Percentiles rank a stretch among this genome's conserved stretches.
Evolutionary conservation across 2,888 invertebrate species (phyloP).

Genomic region (Ormyrus pomaceus): DNA sequence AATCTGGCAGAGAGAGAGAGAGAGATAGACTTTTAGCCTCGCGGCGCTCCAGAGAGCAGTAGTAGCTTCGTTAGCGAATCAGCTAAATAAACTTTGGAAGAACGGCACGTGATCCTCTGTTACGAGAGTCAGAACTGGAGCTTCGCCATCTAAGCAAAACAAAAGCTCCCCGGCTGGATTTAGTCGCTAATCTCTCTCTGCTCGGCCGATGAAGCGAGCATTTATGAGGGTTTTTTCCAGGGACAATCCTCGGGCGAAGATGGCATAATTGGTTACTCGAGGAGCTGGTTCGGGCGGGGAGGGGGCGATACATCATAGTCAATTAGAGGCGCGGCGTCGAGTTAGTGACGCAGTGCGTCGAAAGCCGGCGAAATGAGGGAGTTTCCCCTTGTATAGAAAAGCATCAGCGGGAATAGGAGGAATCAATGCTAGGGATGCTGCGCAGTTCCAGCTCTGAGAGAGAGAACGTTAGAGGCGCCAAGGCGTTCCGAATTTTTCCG

Average conservation of each 20-base stretch:
- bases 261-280: no score
- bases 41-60: neutral
- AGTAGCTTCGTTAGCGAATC: conserved; percentile 54
- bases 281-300: no score
- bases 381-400: neutral
- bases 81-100: conserved; percentile 56
- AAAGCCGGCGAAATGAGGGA: neutral
- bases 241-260: no score
- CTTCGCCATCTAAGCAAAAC: conserved; percentile 30
- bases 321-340: neutral
- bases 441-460: conserved; percentile 9
- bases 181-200: conserved; percentile 21
- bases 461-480: neutral
- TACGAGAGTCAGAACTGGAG: conserved; percentile 23
- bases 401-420: neutral
- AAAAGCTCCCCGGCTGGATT: conserved; percentile 42
- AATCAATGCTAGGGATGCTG: conserved; percentile 30
- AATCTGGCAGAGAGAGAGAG: conserved; percentile 12
- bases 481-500: neutral
- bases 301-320: neutral
- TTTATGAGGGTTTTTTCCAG: no score
- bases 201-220: no score
- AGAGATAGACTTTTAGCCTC: conserved; percentile 38
- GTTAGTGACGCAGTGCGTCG: neutral
- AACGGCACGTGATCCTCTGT: conserved; percentile 39